Base-by-base conservation (phyloP, 2,797 vertebrate species). In the Gobionotothen gibberifrons region DNA sequence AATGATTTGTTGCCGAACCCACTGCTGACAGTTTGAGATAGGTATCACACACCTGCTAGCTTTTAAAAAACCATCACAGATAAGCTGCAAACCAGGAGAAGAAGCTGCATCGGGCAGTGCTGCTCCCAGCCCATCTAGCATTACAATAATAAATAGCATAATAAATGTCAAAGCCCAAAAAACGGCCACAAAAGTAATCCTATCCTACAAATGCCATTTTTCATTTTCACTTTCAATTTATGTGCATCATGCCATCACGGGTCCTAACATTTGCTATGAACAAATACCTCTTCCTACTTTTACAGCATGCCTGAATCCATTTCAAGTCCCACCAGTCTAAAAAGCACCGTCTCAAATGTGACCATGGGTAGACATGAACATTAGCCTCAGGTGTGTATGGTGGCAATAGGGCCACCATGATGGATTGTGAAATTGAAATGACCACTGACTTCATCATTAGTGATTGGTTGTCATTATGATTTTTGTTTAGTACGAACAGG, bases 221-320 rank as follows among this genome's bases (percentile, higher is more conserved):
- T 72, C 10, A 66, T 64, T 64, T 79, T 8, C 68, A 76, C 13
- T 43, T 4, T 26, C 3, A 60, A 21, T 59, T 32, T 65, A 1
- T 46, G 56, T 46, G 22, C 26, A 69, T 53, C 47, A 43, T 39
- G 66, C 22, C 21, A 63, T 40, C 39, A 32, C n/a, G 29, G n/a
- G 9, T 9, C 9, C 9, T 16, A 46, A 39, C 11, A 40, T 16
- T 44, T 5, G 2, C 19, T 46, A 46, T 19, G 22, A 58, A 53
- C 22, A 36, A 48, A 9, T 13, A 63, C 32, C 32, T 36, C 5
- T 36, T 46, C 9, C 53, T 53, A 9, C 72, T 39, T 8, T 62
- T 14, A 57, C 3, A 47, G 9, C 36, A 21, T 49, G 56, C 4
- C 16, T 51, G 22, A 56, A 49, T 68, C 14, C 58, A 72, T 63